Conservation (phyloP, 1,140 invertebrate species). For the Centruroides sculpturatus region DNA sequence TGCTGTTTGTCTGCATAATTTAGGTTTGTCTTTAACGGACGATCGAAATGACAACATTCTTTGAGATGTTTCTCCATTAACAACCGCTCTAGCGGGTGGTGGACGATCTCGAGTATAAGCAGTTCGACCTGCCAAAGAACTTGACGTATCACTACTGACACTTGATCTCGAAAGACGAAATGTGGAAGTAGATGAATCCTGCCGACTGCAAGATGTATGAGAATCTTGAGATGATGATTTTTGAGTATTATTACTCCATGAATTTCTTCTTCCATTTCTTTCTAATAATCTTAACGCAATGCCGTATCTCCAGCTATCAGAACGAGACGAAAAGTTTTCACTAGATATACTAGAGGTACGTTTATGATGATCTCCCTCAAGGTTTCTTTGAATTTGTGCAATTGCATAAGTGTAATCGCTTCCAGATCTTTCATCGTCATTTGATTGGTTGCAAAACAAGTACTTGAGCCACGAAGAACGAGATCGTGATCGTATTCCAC, state of each 20-base stretch:
- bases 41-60: neutral
- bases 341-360: slow-evolving; percentile 57
- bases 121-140: neutral
- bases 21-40: slow-evolving; percentile 12
- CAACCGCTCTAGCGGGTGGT: neutral
- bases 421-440: neutral
- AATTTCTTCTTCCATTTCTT: slow-evolving; percentile 28
- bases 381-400: slow-evolving; percentile 46
- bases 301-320: slow-evolving; percentile 56
- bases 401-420: slow-evolving; percentile 61
- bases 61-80: neutral
- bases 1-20: slow-evolving; percentile 16
- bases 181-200: slow-evolving; percentile 20
- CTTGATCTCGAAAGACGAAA: slow-evolving; percentile 19
- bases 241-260: slow-evolving; percentile 11
- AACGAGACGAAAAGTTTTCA: slow-evolving; percentile 68
- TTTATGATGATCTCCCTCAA: slow-evolving; percentile 10
- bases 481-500: slow-evolving; percentile 3
- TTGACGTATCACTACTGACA: slow-evolving; percentile 17
- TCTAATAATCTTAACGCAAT: slow-evolving; percentile 39
- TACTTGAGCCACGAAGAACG: slow-evolving; percentile 18
- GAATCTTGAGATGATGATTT: slow-evolving; percentile 15
- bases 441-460: slow-evolving; percentile 2
- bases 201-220: slow-evolving; percentile 17
- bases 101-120: slow-evolving; percentile 1